Conservation (phyloP, 2,888 invertebrate genomes). For the Troglohyphantes excavatus region DNA sequence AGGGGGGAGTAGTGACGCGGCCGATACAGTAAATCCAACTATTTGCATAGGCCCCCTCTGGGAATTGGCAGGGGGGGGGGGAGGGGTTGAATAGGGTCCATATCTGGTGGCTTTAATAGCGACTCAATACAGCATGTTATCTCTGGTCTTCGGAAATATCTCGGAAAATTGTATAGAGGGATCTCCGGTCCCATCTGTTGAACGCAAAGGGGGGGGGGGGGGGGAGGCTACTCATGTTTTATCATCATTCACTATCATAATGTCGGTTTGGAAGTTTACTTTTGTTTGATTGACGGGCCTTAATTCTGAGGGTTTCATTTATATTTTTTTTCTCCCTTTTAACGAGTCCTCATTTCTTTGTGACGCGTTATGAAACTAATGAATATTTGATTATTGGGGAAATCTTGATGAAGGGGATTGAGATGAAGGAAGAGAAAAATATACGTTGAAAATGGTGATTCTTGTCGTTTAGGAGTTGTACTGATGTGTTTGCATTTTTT, state of each 20-base stretch:
- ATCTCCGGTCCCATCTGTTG: slow-evolving; percentile 71
- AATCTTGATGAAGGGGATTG: neutral
- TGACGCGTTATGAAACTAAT: neutral
- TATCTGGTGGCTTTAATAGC: slow-evolving; percentile 78
- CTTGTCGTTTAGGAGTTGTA: too few species aligned
- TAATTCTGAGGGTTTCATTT: slow-evolving; percentile 51
- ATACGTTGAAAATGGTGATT: too few species aligned
- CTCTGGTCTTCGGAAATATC: slow-evolving; percentile 73
- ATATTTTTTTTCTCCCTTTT: neutral
- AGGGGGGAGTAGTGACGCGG: slow-evolving; percentile 67
- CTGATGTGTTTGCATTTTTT: too few species aligned
- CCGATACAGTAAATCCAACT: slow-evolving; percentile 76
- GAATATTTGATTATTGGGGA: neutral
- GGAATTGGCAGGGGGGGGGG: slow-evolving; percentile 63
- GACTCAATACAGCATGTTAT: slow-evolving; percentile 77
- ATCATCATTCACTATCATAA: slow-evolving; percentile 66
- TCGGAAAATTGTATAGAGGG: slow-evolving; percentile 65
- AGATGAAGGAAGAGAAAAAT: neutral
- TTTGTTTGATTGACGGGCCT: slow-evolving; percentile 66
- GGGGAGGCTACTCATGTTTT: slow-evolving; percentile 60
- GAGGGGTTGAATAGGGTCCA: slow-evolving; percentile 71
- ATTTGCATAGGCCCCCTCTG: slow-evolving; percentile 74
- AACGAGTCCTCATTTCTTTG: neutral
- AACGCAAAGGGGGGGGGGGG: slow-evolving; percentile 48
- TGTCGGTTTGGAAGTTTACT: slow-evolving; percentile 67